Evolutionary conservation across 2,113 vertebrate species (phyloP).

Genomic region (Dasypus novemcinctus): DNA sequence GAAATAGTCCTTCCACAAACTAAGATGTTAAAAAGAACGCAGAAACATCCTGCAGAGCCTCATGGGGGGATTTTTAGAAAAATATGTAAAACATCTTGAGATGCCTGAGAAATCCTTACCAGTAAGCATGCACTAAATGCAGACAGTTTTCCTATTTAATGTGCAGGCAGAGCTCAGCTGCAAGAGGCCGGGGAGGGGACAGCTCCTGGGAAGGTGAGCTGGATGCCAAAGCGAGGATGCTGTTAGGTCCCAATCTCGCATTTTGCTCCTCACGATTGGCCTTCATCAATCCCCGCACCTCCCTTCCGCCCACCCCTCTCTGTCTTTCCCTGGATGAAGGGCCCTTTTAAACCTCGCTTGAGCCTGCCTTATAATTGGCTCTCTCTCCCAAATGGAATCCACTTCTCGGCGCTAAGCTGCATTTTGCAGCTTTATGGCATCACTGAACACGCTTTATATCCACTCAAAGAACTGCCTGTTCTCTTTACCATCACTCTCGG

Average conservation of each 20-base stretch:
- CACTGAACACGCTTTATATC: not conserved
- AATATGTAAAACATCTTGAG: not conserved
- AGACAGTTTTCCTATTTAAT: not conserved
- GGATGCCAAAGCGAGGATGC: fast-evolving
- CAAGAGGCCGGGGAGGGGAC: not conserved
- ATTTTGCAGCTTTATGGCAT: not conserved
- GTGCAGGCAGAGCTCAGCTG: fast-evolving
- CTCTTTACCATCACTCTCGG: constrained; percentile 38
- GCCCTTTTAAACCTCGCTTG: not conserved
- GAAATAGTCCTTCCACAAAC: not conserved
- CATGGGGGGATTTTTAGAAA: not conserved
- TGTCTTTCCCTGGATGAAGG: not conserved
- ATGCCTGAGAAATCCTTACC: not conserved
- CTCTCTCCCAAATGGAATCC: not conserved
- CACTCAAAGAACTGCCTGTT: constrained; percentile 49
- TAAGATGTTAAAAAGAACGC: not conserved
- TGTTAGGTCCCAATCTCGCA: no score
- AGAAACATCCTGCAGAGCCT: not conserved
- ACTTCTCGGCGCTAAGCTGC: not conserved
- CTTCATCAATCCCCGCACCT: fast-evolving
- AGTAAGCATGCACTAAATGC: fast-evolving
- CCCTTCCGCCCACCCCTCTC: fast-evolving
- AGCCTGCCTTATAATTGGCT: not conserved
- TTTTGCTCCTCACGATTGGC: fast-evolving
- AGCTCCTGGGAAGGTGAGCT: not conserved